Conservation (phyloP, 1,140 invertebrate genomes). For the Limonius californicus region DNA sequence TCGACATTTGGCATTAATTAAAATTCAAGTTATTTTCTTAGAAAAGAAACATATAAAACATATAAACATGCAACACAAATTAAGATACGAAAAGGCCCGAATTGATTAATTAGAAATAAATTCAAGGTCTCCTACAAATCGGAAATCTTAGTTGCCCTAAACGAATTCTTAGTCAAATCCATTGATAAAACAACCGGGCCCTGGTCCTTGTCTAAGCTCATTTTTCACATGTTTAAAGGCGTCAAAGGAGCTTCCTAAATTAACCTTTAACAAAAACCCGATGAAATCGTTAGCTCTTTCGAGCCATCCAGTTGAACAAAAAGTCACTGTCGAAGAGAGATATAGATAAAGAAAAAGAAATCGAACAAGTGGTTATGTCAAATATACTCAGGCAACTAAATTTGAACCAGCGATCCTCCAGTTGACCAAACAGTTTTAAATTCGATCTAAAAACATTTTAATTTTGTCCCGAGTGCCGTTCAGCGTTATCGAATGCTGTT, state of each 20-base stretch:
- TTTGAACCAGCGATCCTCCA: conserved; percentile 20
- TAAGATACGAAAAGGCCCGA: too few species aligned
- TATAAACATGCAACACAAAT: too few species aligned
- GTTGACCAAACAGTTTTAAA: conserved; percentile 1
- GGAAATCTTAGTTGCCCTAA: too few species aligned
- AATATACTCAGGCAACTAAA: conserved; percentile 30
- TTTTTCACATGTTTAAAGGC: background rate
- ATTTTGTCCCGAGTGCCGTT: background rate
- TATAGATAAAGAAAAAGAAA: conserved; percentile 16
- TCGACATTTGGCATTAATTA: too few species aligned
- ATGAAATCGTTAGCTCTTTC: background rate
- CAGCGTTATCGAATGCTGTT: conserved; percentile 13
- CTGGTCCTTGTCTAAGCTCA: background rate
- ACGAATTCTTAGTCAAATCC: too few species aligned
- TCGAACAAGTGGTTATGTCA: conserved; percentile 30
- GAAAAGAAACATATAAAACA: too few species aligned
- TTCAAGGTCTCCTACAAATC: too few species aligned
- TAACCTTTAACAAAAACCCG: background rate
- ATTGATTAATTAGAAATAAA: too few species aligned
- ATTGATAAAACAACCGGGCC: too few species aligned
- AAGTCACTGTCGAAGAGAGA: background rate
- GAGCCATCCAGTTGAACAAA: background rate
- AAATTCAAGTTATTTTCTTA: too few species aligned
- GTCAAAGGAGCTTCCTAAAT: background rate
- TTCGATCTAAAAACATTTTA: background rate